Evolutionary conservation across 2,113 vertebrate genomes (phyloP).

Genomic region (Callospermophilus lateralis): DNA sequence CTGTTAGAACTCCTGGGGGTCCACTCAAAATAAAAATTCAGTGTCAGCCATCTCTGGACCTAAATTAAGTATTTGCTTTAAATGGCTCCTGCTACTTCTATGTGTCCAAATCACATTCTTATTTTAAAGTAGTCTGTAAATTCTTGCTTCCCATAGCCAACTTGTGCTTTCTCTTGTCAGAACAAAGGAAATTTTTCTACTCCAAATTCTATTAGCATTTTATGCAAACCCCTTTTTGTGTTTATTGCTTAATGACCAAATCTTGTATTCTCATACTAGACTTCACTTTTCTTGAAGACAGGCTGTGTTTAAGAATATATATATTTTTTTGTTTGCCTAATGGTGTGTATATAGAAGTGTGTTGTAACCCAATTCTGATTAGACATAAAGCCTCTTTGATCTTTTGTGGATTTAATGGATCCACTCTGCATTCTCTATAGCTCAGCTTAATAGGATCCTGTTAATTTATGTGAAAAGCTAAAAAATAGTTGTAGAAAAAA

Average conservation of each 20-base stretch:
- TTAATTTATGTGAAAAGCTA: conserved; percentile 14
- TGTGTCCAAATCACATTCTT: background rate
- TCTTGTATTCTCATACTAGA: background rate
- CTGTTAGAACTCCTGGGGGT: background rate
- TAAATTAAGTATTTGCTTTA: conserved; percentile 27
- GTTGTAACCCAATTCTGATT: background rate
- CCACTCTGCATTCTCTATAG: background rate
- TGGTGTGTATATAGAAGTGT: background rate
- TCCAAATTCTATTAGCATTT: background rate
- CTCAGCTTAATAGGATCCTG: background rate
- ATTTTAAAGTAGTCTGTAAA: background rate
- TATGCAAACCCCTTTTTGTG: background rate
- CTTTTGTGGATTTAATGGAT: conserved; percentile 5
- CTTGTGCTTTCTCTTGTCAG: background rate
- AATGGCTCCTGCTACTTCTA: background rate
- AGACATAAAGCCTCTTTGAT: conserved; percentile 11
- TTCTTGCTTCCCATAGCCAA: background rate
- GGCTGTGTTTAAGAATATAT: background rate
- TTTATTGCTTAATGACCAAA: background rate
- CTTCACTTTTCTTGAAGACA: conserved; percentile 25
- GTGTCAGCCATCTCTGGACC: background rate
- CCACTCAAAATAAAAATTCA: background rate
- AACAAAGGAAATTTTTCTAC: background rate
- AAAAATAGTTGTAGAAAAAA: background rate
- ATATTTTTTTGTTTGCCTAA: background rate